Base-by-base conservation (phyloP, 2,797 vertebrate genomes). In the Crypturellus tataupa region DNA sequence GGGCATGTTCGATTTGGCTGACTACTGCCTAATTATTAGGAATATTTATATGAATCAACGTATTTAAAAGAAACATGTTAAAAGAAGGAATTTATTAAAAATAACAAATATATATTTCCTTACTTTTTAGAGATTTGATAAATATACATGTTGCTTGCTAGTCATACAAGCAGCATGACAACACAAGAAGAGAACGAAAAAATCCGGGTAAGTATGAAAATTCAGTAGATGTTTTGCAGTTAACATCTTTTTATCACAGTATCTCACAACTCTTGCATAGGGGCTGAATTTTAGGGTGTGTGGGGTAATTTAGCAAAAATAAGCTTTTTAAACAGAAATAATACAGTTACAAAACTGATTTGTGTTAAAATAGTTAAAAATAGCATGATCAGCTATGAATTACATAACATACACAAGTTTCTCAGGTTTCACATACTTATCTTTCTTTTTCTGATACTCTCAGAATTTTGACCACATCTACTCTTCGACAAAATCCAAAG, bases 31-130 rank as follows among this genome's bases (percentile, higher is more conserved):
- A 89, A 75, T 95, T 63, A 95, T 93, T 91, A 89, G 76, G 37
- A 94, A 95, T 89, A 95, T 90, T 96, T 96, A 90, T 92, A 90
- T 75, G 62, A 84, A 80, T 93, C 68, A 71, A 85, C 90, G 58
- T 90, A 68, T 92, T 95, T 89, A 65, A 68, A 94, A 90, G 56
- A n/a, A 37, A 87, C 92, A 85, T 15, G 73, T 0, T 90, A 40
- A 47, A 82, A 71, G n/a, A 75, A 69, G 81, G 13, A 70, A 72
- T 63, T 33, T 4, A 24, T 76, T 72, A 75, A 42, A 47, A 67
- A 33, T 4, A 23, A 31, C 1, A 80, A 75, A 56, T 71, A 51
- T 3, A 8, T 29, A 67, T 93, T 90, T 77, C 55, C 87, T 85
- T 62, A 59, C 76, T 89, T 92, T 92, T 95, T 94, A 39, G 72